Conservation (phyloP, 2,888 invertebrate genomes). For the Synanthedon tipuliformis region DNA sequence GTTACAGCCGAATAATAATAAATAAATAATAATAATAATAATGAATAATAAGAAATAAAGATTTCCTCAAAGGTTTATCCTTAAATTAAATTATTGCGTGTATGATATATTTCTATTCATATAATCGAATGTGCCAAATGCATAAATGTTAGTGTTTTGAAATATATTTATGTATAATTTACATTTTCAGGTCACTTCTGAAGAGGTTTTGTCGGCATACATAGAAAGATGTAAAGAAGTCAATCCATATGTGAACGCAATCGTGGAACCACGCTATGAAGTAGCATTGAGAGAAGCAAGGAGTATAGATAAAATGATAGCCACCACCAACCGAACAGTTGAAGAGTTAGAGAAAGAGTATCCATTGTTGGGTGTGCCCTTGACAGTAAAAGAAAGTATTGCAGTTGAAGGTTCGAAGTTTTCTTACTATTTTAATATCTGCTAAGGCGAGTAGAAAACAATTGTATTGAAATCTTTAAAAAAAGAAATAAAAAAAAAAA, state of each 20-base stretch:
- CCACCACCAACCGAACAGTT: slow-evolving; percentile 62
- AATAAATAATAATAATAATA: too few species aligned
- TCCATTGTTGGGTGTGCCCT: slow-evolving; percentile 85
- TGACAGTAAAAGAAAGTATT: slow-evolving; percentile 87
- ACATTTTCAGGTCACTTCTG: slow-evolving; percentile 74
- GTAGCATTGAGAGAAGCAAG: slow-evolving; percentile 81
- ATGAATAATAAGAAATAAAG: too few species aligned
- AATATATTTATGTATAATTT: too few species aligned
- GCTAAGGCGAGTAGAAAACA: not conserved
- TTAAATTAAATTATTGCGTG: too few species aligned
- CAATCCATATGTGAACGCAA: slow-evolving; percentile 82
- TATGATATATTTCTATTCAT: too few species aligned
- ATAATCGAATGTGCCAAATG: too few species aligned
- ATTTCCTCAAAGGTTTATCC: too few species aligned
- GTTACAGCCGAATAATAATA: too few species aligned
- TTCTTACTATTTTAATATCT: not conserved
- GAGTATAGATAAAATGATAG: slow-evolving; percentile 76
- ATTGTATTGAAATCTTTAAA: too few species aligned
- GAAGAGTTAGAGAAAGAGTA: slow-evolving; percentile 74
- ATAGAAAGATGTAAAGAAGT: slow-evolving; percentile 82
- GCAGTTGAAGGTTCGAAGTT: slow-evolving; percentile 74
- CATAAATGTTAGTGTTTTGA: too few species aligned
- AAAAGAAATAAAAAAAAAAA: too few species aligned
- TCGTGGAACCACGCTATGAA: slow-evolving; percentile 82
- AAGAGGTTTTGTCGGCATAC: slow-evolving; percentile 77